A percentile compares a stretch with the other conserved stretches of the same genome.
Conservation (phyloP, 2,888 invertebrate genomes). For the Rotaria sp. region DNA sequence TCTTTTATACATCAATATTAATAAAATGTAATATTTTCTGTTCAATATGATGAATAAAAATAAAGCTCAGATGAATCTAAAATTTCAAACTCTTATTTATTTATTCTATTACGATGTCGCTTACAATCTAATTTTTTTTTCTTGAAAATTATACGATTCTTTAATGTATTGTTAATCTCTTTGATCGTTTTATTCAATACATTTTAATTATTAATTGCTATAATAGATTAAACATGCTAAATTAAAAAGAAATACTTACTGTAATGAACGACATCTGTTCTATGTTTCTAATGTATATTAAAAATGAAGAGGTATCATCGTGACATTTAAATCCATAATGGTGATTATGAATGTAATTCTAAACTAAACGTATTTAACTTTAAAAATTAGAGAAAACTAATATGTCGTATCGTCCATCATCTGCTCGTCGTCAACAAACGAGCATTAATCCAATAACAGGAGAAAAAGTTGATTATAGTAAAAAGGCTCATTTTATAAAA, state of each 20-base stretch:
- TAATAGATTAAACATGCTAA: neutral
- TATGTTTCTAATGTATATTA: neutral
- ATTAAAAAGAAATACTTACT: neutral
- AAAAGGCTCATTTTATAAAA: neutral
- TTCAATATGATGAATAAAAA: too few species aligned
- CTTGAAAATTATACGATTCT: too few species aligned
- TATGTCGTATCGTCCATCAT: neutral
- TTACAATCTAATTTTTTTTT: too few species aligned
- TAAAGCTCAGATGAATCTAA: too few species aligned
- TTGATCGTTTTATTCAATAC: too few species aligned
- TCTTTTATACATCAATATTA: too few species aligned
- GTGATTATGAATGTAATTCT: neutral
- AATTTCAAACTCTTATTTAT: too few species aligned
- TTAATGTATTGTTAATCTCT: too few species aligned
- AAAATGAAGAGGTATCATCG: neutral
- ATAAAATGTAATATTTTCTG: too few species aligned
- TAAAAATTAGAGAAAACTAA: neutral
- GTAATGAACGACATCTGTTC: conserved; percentile 1
- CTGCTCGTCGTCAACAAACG: conserved; percentile 15
- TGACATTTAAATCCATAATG: neutral
- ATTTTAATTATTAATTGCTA: too few species aligned
- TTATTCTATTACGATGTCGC: too few species aligned
- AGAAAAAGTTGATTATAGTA: neutral
- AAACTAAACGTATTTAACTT: neutral
- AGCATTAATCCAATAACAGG: neutral